A percentile compares a stretch with the other conserved stretches of the same genome.
These are phyloP conservation scores for Myoxocephalus aenaeus DNA, from an alignment of 2,797 vertebrate genomes.

Conservation along the genomic window DNA sequence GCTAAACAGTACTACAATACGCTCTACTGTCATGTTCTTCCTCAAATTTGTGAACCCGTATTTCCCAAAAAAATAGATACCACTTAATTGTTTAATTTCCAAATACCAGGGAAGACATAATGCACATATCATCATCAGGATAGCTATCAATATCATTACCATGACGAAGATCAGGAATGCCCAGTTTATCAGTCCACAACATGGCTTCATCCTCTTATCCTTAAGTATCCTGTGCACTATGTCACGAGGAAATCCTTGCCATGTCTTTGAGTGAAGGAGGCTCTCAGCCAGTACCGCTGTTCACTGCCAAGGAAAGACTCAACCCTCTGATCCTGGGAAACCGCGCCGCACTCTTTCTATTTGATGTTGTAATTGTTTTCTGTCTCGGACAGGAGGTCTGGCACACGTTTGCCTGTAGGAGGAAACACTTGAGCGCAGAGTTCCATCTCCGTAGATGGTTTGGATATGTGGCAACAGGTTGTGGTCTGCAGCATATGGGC, in stretches of 20 bases:
- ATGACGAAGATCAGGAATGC: slow-evolving; percentile 59
- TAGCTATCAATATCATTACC: slow-evolving; percentile 48
- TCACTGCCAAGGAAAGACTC: slow-evolving; percentile 66
- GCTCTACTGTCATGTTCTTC: not conserved
- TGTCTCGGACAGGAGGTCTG: slow-evolving; percentile 58
- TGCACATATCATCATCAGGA: slow-evolving; percentile 36
- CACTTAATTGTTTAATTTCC: slow-evolving; percentile 15
- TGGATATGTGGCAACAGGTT: slow-evolving; percentile 76
- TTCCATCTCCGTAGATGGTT: slow-evolving; percentile 66
- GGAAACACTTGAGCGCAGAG: slow-evolving; percentile 51
- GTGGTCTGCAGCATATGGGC: slow-evolving; percentile 77
- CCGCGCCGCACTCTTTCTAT: slow-evolving; percentile 52
- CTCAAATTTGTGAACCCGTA: not conserved
- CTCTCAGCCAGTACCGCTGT: slow-evolving; percentile 51
- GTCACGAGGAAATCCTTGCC: slow-evolving; percentile 64
- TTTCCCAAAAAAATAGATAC: not conserved
- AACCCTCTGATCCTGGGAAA: slow-evolving; percentile 57
- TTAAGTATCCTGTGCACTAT: slow-evolving; percentile 39
- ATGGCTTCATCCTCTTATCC: slow-evolving; percentile 35
- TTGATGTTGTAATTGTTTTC: slow-evolving; percentile 71
- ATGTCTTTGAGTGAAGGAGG: slow-evolving; percentile 54
- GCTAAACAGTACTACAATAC: not conserved
- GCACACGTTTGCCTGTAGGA: slow-evolving; percentile 45
- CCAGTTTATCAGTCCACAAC: slow-evolving; percentile 18
- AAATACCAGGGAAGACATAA: slow-evolving; percentile 6